phyloP scores from a whole-genome alignment of 1,140 invertebrate species.

The Macrostomum lignano region DNA sequence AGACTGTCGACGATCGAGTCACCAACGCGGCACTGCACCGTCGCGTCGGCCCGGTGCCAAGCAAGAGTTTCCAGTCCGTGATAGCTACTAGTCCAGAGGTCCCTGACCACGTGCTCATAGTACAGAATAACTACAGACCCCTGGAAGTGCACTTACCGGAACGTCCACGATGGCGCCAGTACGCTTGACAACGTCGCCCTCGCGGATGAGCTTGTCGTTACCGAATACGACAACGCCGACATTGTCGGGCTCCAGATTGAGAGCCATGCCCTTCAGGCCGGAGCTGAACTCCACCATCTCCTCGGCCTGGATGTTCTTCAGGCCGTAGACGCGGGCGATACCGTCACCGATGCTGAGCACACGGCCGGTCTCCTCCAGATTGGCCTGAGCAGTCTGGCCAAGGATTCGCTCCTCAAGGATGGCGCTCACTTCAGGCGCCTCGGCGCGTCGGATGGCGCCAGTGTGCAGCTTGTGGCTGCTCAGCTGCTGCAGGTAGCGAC shows the following conservation, averaged over 20 bases:
- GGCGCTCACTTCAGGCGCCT: not conserved
- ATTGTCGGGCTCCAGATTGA: constrained; percentile 98
- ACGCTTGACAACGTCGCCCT: constrained; percentile 96
- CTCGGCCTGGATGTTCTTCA: constrained; percentile 99
- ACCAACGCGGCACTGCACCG: no score
- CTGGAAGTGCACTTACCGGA: no score
- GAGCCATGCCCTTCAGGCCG: constrained; percentile 97
- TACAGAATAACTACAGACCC: no score
- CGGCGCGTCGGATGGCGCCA: no score
- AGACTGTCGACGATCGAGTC: no score
- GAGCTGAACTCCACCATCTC: constrained; percentile 99
- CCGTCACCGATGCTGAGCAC: constrained; percentile 98
- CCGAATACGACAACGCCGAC: constrained; percentile 99
- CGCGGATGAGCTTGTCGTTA: constrained; percentile 97
- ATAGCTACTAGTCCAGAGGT: no score
- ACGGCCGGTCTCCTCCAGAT: constrained; percentile 89
- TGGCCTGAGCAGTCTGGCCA: constrained; percentile 40
- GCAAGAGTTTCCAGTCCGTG: no score
- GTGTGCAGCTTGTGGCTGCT: no score
- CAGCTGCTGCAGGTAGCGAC: no score
- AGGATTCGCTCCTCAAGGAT: constrained; percentile 75
- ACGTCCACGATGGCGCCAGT: constrained; percentile 99
- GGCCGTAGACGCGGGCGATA: constrained; percentile 98
- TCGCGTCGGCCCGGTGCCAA: no score
- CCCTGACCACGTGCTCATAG: no score